Conservation (phyloP, 2,113 vertebrate species). For the Gadus macrocephalus region DNA sequence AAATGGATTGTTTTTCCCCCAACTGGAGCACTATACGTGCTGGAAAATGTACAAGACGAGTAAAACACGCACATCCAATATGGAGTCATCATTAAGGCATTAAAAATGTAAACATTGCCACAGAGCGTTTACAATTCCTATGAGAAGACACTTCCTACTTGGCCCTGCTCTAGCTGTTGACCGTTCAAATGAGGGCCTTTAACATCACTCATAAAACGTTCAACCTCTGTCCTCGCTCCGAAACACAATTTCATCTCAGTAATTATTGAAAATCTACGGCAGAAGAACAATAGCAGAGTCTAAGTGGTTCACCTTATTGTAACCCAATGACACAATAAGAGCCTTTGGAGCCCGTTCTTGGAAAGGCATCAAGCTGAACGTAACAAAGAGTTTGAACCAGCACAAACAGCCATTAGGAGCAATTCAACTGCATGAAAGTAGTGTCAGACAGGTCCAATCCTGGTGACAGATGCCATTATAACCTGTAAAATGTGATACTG, state of each 20-base stretch:
- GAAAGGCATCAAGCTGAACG: constrained; percentile 52
- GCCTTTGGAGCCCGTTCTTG: constrained; percentile 51
- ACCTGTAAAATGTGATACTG: constrained; percentile 73
- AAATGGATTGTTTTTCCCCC: constrained; percentile 56
- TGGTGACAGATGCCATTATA: constrained; percentile 74
- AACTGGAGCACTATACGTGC: constrained; percentile 59
- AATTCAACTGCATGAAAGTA: constrained; percentile 69
- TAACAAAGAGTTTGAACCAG: constrained; percentile 62
- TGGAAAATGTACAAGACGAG: constrained; percentile 67
- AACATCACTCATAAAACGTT: neutral
- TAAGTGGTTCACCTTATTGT: constrained; percentile 39
- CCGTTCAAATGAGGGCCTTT: constrained; percentile 52
- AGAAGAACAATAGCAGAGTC: constrained; percentile 34
- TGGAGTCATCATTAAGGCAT: constrained; percentile 71
- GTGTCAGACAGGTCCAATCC: constrained; percentile 70
- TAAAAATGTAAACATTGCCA: constrained; percentile 71
- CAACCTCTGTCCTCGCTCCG: neutral
- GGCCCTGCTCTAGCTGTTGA: constrained; percentile 50
- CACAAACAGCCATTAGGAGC: constrained; percentile 70
- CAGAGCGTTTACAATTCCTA: constrained; percentile 57
- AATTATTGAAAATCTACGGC: neutral
- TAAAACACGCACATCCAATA: constrained; percentile 60
- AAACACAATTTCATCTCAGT: neutral
- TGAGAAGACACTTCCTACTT: constrained; percentile 50
- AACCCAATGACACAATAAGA: constrained; percentile 26